These are phyloP conservation scores for Probosciger aterrimus DNA, from an alignment of 2,113 vertebrate genomes.

Conservation along the genomic window DNA sequence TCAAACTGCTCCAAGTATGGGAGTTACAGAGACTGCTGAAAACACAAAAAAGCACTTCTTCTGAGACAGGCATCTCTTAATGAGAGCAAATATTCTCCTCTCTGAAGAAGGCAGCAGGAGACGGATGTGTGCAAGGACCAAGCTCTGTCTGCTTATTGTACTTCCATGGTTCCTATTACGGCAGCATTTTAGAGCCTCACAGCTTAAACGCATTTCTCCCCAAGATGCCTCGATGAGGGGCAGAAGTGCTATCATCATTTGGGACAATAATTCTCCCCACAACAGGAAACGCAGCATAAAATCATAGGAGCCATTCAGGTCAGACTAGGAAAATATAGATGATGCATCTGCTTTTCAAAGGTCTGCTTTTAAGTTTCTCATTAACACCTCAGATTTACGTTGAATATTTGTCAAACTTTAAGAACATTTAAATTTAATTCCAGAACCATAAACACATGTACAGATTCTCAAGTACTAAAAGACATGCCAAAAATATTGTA, in stretches of 20 bases:
- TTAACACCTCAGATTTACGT: background rate
- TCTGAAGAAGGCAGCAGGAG: conserved; percentile 49
- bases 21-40: background rate
- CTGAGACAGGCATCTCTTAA: background rate
- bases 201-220: background rate
- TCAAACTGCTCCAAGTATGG: background rate
- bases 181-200: background rate
- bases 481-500: background rate
- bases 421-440: background rate
- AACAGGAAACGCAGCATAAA: background rate
- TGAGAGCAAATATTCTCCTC: conserved; percentile 20
- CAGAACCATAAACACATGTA: background rate
- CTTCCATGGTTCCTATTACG: background rate
- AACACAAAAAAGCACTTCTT: conserved; percentile 22
- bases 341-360: background rate
- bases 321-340: background rate
- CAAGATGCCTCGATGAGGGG: background rate
- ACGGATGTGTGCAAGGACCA: background rate
- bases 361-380: background rate
- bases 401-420: background rate
- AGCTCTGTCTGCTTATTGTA: conserved; percentile 7
- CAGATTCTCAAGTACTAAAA: background rate
- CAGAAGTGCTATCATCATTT: background rate
- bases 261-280: background rate
- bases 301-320: background rate